Conservation (phyloP, 2,888 invertebrate genomes). For the Stegophylla sp. region DNA sequence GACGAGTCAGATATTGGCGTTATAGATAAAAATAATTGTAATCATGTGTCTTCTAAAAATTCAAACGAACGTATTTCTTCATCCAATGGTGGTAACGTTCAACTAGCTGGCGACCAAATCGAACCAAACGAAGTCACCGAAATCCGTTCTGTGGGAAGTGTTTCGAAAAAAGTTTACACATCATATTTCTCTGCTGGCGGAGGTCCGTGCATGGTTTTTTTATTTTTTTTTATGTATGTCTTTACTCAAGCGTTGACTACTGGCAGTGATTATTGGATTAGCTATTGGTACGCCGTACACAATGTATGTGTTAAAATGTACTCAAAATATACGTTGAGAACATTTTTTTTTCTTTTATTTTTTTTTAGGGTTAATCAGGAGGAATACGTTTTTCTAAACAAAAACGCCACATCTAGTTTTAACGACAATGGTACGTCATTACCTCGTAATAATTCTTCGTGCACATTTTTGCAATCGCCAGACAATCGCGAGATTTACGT, state of each 20-base stretch:
- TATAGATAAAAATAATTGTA: constrained; percentile 60
- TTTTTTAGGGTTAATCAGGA: constrained; percentile 71
- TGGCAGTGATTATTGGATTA: constrained; percentile 74
- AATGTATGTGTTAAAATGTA: not conserved
- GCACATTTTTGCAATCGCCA: not conserved
- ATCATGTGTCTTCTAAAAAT: not conserved
- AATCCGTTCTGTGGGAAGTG: constrained; percentile 70
- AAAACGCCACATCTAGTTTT: not conserved
- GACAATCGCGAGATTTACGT: constrained; percentile 64
- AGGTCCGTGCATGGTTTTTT: constrained; percentile 69
- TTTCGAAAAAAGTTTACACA: constrained; percentile 71
- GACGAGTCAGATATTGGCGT: constrained; percentile 62
- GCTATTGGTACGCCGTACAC: constrained; percentile 72
- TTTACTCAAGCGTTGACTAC: constrained; percentile 71
- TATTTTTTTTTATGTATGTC: constrained; percentile 72
- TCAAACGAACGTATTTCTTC: constrained; percentile 61
- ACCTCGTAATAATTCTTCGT: too few species aligned
- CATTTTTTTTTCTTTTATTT: too few species aligned
- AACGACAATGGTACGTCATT: not conserved
- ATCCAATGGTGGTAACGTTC: constrained; percentile 60
- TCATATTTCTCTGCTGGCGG: constrained; percentile 78
- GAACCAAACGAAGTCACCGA: constrained; percentile 66
- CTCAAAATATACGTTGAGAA: not conserved
- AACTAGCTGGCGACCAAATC: not conserved
- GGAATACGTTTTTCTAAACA: constrained; percentile 57